Evolutionary conservation across 2,797 vertebrate species (phyloP).

Genomic region (Dallia pectoralis): DNA sequence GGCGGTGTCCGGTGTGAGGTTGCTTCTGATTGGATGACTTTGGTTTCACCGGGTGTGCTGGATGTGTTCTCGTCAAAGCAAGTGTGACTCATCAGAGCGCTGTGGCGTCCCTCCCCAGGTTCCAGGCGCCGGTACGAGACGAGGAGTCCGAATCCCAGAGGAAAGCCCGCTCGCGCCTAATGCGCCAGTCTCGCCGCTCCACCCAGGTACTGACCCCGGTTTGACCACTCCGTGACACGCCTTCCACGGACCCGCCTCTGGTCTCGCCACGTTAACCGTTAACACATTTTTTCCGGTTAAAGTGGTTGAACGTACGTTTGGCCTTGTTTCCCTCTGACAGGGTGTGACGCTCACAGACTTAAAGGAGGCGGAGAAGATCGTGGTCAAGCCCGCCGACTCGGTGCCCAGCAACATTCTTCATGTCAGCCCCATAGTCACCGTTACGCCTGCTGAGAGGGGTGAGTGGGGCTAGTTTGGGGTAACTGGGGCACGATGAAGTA

Average conservation of each 20-base stretch:
- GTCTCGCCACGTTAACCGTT: neutral
- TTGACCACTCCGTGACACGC: neutral
- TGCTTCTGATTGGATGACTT: neutral
- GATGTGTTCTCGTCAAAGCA: neutral
- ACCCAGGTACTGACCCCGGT: constrained; percentile 77
- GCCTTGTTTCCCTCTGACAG: constrained; percentile 58
- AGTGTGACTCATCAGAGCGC: neutral
- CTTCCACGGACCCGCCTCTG: neutral
- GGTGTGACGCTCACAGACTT: constrained; percentile 89
- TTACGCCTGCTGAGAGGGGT: constrained; percentile 76
- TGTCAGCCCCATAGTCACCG: constrained; percentile 60
- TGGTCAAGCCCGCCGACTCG: constrained; percentile 58
- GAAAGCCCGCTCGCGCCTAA: constrained; percentile 86
- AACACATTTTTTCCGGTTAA: neutral
- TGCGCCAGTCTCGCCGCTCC: constrained; percentile 87
- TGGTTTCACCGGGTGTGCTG: neutral
- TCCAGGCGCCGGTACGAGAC: constrained; percentile 84
- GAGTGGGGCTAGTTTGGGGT: constrained; percentile 28
- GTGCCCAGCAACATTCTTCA: neutral
- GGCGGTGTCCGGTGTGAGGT: neutral
- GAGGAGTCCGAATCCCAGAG: constrained; percentile 92
- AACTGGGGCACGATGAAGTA: too few species aligned
- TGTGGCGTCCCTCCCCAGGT: constrained; percentile 62
- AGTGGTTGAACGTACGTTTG: neutral
- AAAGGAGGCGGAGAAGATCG: constrained; percentile 85